Evolutionary conservation across 2,888 invertebrate species (phyloP).

Genomic region (Leucoptera coffeella): DNA sequence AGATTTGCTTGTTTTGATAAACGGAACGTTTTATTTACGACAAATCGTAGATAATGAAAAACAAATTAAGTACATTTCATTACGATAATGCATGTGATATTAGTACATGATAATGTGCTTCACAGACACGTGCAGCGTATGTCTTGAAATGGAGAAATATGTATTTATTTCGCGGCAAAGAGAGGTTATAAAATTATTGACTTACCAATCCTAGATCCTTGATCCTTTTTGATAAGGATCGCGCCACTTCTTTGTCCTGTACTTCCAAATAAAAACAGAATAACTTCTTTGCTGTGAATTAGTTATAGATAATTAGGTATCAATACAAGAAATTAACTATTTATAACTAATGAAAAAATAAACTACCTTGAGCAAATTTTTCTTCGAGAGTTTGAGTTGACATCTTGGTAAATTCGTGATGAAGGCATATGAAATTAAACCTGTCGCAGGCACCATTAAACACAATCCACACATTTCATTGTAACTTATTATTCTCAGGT

Average conservation of each 20-base stretch:
- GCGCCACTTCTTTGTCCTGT: conserved; percentile 60
- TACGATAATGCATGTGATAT: neutral
- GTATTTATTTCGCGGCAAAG: too few species aligned
- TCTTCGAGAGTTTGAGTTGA: conserved; percentile 38
- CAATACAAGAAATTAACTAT: neutral
- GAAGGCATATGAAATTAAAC: too few species aligned
- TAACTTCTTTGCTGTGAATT: conserved; percentile 49
- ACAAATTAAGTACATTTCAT: too few species aligned
- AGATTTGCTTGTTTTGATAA: too few species aligned
- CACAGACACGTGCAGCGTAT: too few species aligned
- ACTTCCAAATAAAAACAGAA: conserved; percentile 73
- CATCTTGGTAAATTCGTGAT: conserved; percentile 37
- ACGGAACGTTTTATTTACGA: too few species aligned
- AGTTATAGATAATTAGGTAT: conserved; percentile 5
- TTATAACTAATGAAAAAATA: neutral
- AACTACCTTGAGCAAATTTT: conserved; percentile 38
- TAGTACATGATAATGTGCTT: neutral
- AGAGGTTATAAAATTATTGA: conserved; percentile 11
- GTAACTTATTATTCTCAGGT: too few species aligned
- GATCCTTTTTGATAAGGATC: conserved; percentile 62
- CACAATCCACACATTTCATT: too few species aligned
- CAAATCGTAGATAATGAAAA: too few species aligned
- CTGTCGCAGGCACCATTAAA: too few species aligned
- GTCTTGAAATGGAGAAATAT: too few species aligned
- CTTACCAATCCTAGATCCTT: conserved; percentile 70